Evolutionary conservation across 2,888 invertebrate genomes (phyloP).

Genomic region (Aquatica leii): DNA sequence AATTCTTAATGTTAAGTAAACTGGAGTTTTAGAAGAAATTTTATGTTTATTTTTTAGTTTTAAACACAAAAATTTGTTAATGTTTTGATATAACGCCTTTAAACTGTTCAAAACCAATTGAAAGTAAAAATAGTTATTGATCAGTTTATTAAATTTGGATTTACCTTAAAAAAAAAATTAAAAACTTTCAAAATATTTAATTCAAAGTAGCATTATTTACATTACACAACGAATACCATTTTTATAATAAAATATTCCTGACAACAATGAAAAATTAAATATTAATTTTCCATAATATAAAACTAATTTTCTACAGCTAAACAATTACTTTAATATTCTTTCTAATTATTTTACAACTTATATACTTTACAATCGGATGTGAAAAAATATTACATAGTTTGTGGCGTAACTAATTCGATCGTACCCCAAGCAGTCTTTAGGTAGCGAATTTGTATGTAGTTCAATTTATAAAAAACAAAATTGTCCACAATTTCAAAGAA

Average conservation of each 20-base stretch:
- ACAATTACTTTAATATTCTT: too few relatives aligned
- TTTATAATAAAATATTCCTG: neutral
- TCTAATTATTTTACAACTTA: slow-evolving; percentile 15
- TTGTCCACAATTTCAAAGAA: too few relatives aligned
- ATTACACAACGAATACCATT: slow-evolving; percentile 2
- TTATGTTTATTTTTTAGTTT: too few relatives aligned
- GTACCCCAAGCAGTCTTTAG: slow-evolving; percentile 1
- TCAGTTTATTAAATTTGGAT: too few relatives aligned
- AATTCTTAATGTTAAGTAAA: too few relatives aligned
- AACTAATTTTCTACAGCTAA: slow-evolving; percentile 25
- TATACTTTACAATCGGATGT: slow-evolving; percentile 16
- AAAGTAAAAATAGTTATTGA: too few relatives aligned
- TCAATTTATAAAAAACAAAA: too few relatives aligned
- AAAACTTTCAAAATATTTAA: neutral
- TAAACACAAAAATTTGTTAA: too few relatives aligned
- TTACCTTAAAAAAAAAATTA: too few relatives aligned
- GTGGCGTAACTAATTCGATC: neutral
- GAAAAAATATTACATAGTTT: slow-evolving; percentile 12
- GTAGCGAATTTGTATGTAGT: neutral
- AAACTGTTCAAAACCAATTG: too few relatives aligned
- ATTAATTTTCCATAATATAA: slow-evolving; percentile 29
- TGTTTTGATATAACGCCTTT: too few relatives aligned
- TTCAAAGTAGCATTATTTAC: slow-evolving; percentile 5
- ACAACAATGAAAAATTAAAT: slow-evolving; percentile 22
- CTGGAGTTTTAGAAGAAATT: too few relatives aligned